Percentiles rank a stretch among this genome's conserved stretches.
Conservation (phyloP, 2,888 invertebrate genomes). For the Drosophila cyrtoloma region DNA sequence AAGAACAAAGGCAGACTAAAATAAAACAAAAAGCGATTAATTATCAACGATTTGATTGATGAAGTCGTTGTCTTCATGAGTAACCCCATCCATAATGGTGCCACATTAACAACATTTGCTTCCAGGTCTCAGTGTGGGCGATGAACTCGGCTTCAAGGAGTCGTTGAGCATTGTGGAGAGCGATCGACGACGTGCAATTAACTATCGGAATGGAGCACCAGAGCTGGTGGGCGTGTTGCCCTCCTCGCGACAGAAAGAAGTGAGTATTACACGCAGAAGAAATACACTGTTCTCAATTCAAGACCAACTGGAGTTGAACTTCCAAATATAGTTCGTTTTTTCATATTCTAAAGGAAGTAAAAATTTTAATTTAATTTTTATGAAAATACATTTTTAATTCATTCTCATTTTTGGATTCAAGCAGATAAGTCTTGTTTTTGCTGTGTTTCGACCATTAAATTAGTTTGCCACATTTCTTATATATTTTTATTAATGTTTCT, state of each 20-base stretch:
- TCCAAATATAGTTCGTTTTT: not conserved
- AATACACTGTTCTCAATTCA: not conserved
- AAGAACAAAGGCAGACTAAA: slow-evolving; percentile 38
- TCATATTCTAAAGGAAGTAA: not conserved
- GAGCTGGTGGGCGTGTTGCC: slow-evolving; percentile 83
- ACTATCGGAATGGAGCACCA: slow-evolving; percentile 86
- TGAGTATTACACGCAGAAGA: slow-evolving; percentile 8
- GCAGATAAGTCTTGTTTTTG: not conserved
- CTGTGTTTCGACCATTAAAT: not conserved
- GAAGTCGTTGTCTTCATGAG: slow-evolving; percentile 2
- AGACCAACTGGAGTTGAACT: not conserved
- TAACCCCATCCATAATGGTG: slow-evolving; percentile 11
- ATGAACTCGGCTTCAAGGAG: slow-evolving; percentile 93
- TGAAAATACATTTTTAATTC: not conserved
- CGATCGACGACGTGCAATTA: slow-evolving; percentile 89
- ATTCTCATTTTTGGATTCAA: not conserved
- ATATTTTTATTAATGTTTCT: too few relatives aligned
- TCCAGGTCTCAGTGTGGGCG: slow-evolving; percentile 93
- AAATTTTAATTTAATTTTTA: not conserved
- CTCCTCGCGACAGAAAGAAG: slow-evolving; percentile 60
- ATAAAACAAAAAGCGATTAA: slow-evolving; percentile 60
- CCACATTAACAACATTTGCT: slow-evolving; percentile 33
- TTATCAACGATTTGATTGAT: slow-evolving; percentile 54
- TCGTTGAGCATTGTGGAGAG: slow-evolving; percentile 92
- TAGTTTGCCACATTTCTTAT: too few relatives aligned